Base-by-base conservation (phyloP, 2,888 invertebrate genomes). In the Bombyx huttoni region DNA sequence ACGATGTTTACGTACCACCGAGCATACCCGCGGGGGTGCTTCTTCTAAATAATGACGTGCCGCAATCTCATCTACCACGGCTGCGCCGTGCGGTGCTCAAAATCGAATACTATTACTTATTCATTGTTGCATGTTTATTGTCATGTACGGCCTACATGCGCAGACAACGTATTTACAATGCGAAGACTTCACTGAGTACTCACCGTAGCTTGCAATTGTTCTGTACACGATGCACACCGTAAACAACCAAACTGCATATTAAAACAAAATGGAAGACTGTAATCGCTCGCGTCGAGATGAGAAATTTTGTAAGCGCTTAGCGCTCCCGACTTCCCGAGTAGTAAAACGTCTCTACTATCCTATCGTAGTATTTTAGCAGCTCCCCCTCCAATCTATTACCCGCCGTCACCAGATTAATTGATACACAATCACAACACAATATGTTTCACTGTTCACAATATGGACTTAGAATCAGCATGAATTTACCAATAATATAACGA, bases 261-360 rank as follows among this genome's bases (percentile, higher is more conserved):
- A 85, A 81, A 85, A 87, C 88, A 87, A 88, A 88, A 88, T 88
- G 88, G 88, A 85, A 81, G 87, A 80, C 77, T 71, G 70, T 49
- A 72, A 72, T 79, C 74, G 80, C 70, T 76, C 78, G 80, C 78
- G 72, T 73, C 66, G 76, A 83, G 79, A 82, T 81, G 81, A 80
- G 73, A 78, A 75, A 76, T 79, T 85, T 83, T 84, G 82, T 81
- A 75, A 76, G 73, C 81, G 73, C 75, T 69, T 73, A 74, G 73
- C 81, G 73, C 75, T 69, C 73, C 74, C 71, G 70, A 86, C 83
- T 89, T 69, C 73, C 74, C 71, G 70, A 86, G 84, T 89, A 78
- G 88, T 89, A 89, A 86, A 88, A 85, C 80, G 82, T 80, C 81
- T 81, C 85, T 88, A 86, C 87, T 87, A 88, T 86, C 81, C 79